Base-by-base conservation (phyloP, 1,140 invertebrate genomes). In the Musca domestica region DNA sequence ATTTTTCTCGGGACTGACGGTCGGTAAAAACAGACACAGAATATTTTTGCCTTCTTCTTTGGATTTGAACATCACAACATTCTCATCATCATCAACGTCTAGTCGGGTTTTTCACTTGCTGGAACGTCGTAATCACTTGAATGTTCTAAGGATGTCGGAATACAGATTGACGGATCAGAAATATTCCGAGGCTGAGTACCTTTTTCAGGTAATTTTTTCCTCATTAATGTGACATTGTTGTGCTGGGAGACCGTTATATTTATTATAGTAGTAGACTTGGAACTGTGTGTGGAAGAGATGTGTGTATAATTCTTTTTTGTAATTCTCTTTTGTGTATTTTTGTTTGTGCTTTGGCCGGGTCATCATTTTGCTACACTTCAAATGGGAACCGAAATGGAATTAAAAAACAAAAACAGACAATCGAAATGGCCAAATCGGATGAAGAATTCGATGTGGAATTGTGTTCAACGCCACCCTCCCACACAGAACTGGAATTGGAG, bases 391-490 rank as follows among this genome's bases (percentile, higher is more conserved):
- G 25, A 46, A 20, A 22, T 17, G 14, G 9, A 3, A 17, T 12
- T 27, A 22, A 22, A 27, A 15, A 51, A 47, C 22, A 61, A 22
- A 34, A 27, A 65, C 52, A 70, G 69, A 67, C 69, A 64, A 70
- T 70, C 58, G 69, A 70, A 70, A 70, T 70, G 69, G 69, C 69
- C 65, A 70, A 70, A 70, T 70, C 69, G 25, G 69, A 67, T 63
- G 54, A 67, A 30, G 69, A 70, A 63, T 70, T 65, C 25, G 49
- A 70, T 48, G 68, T 66, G 23, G 68, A 66, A 23, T 58, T 66
- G 25, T 66, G 64, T 41, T 48, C 64, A 20, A 66, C 68, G 23
- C 68, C 68, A 34, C 64, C 68, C 22, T 27, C 54, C 41, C 68
- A 58, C 52, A 51, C 68, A 56, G 64, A 48, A 22, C 19, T 66